Base-by-base conservation (phyloP, 2,888 invertebrate genomes). In the Coronaproctus castanopsis region DNA sequence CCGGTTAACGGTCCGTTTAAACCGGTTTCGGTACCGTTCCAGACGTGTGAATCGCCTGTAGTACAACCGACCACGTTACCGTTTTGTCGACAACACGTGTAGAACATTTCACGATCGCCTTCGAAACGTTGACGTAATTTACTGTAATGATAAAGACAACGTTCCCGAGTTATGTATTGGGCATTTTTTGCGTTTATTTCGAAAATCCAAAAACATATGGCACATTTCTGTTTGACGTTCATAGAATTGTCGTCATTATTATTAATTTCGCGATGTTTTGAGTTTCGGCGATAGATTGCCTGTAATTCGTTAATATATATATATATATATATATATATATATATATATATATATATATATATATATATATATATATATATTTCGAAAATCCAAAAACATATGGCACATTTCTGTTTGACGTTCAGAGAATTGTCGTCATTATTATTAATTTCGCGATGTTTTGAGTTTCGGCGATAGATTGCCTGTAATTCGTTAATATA, bases 131-230 rank as follows among this genome's bases (percentile, higher is more conserved):
- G 72, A 54, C 75, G 74, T n/a, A 83, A 72, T 66, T 86, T 85
- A 21, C 93, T 95, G 84, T 87, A 89, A 70, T 98, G 97, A 71
- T 89, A 88, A 20, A 76, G 69, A 73, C 97, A 98, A 60, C 78
- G 75, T 2, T 18, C 24, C 36, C 36, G 36, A 5, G 36, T 36
- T 36, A 36, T 14, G 36, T 36, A 36, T 14, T 36, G 8, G 36
- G 8, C 36, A 14, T 8, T 14, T 5, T 36, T 36, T 14, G 14
- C 8, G 36, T 36, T 14, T 5, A 36, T 36, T 14, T 36, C 14
- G 36, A 36, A 36, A 14, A 8, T 14, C 3, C 21, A 18, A 21
- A 19, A 19, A 49, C 58, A 58, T 2, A 52, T 3, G 1, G 20
- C 19, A 21, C 21, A 53, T n/a, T n/a, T n/a, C 14, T 21, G 36